Evolutionary conservation across 2,113 vertebrate species (phyloP).

Genomic region (Grantiella picta): DNA sequence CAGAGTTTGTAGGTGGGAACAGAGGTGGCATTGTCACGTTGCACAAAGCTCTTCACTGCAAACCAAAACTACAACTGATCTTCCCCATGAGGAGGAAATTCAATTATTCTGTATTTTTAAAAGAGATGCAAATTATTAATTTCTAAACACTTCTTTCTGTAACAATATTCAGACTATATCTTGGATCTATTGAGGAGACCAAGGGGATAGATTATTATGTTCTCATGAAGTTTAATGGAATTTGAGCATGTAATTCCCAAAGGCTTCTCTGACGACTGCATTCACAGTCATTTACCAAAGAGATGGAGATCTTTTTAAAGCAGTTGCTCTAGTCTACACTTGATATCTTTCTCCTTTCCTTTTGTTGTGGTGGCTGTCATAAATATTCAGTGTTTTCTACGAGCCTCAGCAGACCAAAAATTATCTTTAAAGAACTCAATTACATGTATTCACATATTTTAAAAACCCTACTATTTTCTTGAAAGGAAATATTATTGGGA

Average conservation of each 20-base stretch:
- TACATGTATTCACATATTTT: neutral
- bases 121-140: neutral
- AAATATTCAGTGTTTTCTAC: constrained; percentile 31
- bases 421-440: neutral
- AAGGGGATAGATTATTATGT: neutral
- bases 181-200: neutral
- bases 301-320: neutral
- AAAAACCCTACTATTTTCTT: neutral
- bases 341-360: neutral
- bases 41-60: neutral
- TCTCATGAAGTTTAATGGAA: neutral
- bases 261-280: neutral
- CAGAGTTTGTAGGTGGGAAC: neutral
- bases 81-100: neutral
- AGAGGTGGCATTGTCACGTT: rapidly evolving
- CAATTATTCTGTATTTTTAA: neutral
- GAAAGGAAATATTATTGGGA: neutral
- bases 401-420: constrained; percentile 20
- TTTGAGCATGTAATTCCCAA: neutral
- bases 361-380: neutral
- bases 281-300: neutral
- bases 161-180: neutral
- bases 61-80: neutral
- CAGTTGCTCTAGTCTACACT: neutral
- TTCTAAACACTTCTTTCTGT: neutral